These are phyloP conservation scores for Phasianus colchicus DNA, from an alignment of 2,113 vertebrate genomes.

Conservation along the genomic window DNA sequence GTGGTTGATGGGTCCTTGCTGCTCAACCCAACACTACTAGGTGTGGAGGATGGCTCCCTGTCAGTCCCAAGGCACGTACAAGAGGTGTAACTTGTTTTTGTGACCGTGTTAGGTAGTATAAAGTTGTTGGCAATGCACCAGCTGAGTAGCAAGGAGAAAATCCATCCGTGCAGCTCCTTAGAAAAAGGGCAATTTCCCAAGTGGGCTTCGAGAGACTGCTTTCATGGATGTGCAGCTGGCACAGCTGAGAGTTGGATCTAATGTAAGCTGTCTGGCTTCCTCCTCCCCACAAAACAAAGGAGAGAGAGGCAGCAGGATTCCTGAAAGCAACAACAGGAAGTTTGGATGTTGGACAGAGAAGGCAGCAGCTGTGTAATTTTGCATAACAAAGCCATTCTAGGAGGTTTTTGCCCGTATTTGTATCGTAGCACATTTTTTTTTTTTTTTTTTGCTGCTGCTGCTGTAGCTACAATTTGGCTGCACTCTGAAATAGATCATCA, in stretches of 20 bases:
- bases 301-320: background rate
- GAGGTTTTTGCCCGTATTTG: background rate
- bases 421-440: background rate
- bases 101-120: background rate
- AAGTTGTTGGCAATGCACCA: background rate
- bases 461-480: background rate
- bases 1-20: background rate
- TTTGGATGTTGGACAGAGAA: background rate
- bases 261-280: background rate
- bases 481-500: accelerated
- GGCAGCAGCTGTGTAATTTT: background rate
- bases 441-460: accelerated
- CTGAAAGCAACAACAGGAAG: background rate
- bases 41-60: background rate
- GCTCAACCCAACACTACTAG: background rate
- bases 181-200: background rate
- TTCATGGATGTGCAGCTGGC: too few species aligned
- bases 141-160: background rate
- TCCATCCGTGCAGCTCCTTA: background rate
- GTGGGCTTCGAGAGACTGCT: background rate
- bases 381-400: background rate
- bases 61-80: background rate
- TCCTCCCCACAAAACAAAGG: background rate
- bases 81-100: background rate
- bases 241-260: background rate